A percentile compares a stretch with the other conserved stretches of the same genome.
Conservation (phyloP, 2,888 invertebrate genomes). For the Schrankia costaestrigalis region DNA sequence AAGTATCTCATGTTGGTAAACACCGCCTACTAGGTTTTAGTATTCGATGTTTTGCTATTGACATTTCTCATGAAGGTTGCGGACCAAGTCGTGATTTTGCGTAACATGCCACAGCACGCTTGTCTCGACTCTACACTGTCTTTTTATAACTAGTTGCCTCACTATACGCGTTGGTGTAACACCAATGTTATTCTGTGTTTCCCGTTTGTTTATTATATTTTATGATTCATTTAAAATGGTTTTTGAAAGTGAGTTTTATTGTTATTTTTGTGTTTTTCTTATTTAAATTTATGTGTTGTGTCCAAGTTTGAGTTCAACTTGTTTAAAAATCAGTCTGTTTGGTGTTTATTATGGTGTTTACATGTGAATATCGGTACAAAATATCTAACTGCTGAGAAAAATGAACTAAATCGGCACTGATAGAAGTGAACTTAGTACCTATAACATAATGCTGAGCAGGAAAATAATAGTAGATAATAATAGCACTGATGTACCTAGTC, state of each 20-base stretch:
- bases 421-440: too few species aligned
- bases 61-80: slow-evolving; percentile 76
- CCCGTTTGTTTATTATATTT: slow-evolving; percentile 22
- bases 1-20: slow-evolving; percentile 51
- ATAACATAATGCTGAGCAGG: too few species aligned
- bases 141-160: slow-evolving; percentile 63
- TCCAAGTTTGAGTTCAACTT: not conserved
- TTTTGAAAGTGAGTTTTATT: slow-evolving; percentile 40
- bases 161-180: slow-evolving; percentile 50
- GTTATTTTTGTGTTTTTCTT: slow-evolving; percentile 2
- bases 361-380: too few species aligned
- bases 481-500: too few species aligned
- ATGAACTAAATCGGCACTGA: too few species aligned
- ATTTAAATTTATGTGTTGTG: not conserved
- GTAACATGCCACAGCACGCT: slow-evolving; percentile 62
- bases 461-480: too few species aligned
- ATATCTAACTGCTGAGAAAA: too few species aligned
- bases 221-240: slow-evolving; percentile 34
- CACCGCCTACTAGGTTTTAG: slow-evolving; percentile 40
- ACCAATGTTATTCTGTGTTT: slow-evolving; percentile 32
- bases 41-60: slow-evolving; percentile 67
- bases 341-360: not conserved
- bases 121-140: slow-evolving; percentile 49
- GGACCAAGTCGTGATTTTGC: slow-evolving; percentile 71
- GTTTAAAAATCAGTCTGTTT: not conserved